Percentiles rank a stretch among this genome's conserved stretches.
Conservation (phyloP, 1,140 invertebrate species). For the Pogonognathellus flavescens region DNA sequence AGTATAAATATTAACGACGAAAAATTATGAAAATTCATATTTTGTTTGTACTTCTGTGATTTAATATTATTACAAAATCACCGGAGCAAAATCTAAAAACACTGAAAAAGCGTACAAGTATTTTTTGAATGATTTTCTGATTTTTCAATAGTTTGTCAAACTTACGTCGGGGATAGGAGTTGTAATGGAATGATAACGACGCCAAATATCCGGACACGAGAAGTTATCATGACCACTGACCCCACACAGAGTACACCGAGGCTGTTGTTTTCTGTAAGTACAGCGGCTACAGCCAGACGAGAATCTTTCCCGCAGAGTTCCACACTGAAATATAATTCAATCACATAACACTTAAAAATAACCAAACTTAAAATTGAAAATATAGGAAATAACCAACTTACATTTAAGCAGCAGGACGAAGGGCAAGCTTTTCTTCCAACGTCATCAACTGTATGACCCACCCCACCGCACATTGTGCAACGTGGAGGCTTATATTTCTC, state of each 20-base stretch:
- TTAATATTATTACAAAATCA: no score
- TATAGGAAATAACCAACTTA: background rate
- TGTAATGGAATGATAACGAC: conserved; percentile 20
- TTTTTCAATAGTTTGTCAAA: no score
- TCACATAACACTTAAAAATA: background rate
- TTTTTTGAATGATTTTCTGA: no score
- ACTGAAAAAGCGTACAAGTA: no score
- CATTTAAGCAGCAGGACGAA: background rate
- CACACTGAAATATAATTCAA: conserved; percentile 1
- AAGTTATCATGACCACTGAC: background rate
- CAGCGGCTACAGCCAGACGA: background rate
- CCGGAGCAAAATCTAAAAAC: no score
- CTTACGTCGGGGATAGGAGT: background rate
- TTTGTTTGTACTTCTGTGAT: no score
- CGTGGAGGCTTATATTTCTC: conserved; percentile 1
- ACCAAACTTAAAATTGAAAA: background rate
- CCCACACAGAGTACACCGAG: background rate
- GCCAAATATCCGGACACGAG: background rate
- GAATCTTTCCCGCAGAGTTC: background rate
- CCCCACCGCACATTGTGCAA: background rate
- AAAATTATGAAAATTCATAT: no score
- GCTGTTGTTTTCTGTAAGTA: background rate
- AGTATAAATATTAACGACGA: no score
- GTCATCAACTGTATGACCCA: background rate
- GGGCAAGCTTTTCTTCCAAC: background rate